Percentiles rank a stretch among this genome's conserved stretches.
Evolutionary conservation across 1,140 invertebrate genomes (phyloP).

Genomic region (Leptonema lineaticorne): DNA sequence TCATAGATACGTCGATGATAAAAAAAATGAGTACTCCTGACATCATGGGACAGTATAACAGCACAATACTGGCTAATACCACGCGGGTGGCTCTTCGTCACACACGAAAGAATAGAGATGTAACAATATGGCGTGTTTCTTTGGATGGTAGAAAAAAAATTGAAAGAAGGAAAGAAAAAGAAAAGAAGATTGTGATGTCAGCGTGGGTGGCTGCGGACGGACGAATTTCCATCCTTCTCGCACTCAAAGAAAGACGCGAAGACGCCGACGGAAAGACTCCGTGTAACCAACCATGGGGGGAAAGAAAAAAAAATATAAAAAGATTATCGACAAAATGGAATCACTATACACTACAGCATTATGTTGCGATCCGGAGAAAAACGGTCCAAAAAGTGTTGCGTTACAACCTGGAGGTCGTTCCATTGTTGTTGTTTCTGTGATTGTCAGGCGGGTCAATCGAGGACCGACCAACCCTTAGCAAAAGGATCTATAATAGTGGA

Average conservation of each 20-base stretch:
- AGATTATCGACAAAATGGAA: slow-evolving; percentile 10
- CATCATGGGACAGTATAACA: neutral
- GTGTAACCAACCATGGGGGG: neutral
- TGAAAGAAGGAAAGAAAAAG: neutral
- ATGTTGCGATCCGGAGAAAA: slow-evolving; percentile 36
- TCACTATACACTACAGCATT: slow-evolving; percentile 27
- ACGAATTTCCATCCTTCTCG: slow-evolving; percentile 36
- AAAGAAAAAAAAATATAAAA: neutral
- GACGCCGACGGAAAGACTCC: no score
- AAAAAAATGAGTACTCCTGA: slow-evolving; percentile 9
- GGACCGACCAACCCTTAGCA: no score
- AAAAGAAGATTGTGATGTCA: slow-evolving; percentile 39
- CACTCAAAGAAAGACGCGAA: no score
- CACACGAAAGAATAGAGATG: slow-evolving; percentile 31
- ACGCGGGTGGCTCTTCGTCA: slow-evolving; percentile 45
- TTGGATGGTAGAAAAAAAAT: slow-evolving; percentile 5
- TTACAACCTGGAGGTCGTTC: neutral
- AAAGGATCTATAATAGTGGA: no score
- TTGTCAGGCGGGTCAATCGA: neutral
- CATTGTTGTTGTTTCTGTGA: neutral
- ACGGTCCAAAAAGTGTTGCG: slow-evolving; percentile 17
- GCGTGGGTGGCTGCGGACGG: slow-evolving; percentile 52
- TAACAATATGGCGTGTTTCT: slow-evolving; percentile 41
- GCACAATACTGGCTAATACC: slow-evolving; percentile 47
- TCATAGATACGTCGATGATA: no score